Conservation (phyloP, 2,113 vertebrate genomes). For the Cyrtonyx montezumae region DNA sequence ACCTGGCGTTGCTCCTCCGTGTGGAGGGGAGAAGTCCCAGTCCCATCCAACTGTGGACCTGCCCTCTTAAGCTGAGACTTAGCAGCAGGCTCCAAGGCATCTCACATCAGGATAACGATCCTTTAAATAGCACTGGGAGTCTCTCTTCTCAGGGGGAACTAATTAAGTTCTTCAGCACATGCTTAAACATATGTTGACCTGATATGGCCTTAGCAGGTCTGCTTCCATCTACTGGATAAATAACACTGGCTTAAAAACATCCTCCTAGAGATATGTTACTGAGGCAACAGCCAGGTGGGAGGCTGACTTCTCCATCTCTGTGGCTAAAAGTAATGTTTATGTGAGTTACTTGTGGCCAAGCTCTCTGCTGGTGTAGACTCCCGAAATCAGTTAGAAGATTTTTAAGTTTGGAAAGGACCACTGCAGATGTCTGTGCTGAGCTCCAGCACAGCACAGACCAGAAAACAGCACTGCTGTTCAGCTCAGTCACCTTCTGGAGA, state of each 20-base stretch:
- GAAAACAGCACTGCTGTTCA: no score
- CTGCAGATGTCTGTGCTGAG: no score
- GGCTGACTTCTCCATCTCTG: neutral
- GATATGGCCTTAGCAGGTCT: conserved; percentile 1
- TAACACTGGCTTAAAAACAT: conserved; percentile 18
- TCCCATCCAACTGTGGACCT: neutral
- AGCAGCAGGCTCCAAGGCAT: conserved; percentile 19
- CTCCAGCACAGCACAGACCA: no score
- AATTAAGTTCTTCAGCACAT: conserved; percentile 54
- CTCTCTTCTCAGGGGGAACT: conserved; percentile 49
- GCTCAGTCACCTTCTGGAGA: no score
- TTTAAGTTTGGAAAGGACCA: no score
- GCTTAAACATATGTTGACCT: conserved; percentile 66
- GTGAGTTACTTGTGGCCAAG: neutral
- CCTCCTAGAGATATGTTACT: conserved; percentile 30
- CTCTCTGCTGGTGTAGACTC: conserved; percentile 5
- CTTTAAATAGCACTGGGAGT: conserved; percentile 43
- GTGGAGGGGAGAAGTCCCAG: neutral
- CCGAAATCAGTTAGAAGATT: no score
- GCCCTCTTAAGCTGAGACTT: neutral
- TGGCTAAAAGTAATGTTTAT: neutral
- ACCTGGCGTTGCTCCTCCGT: conserved; percentile 10
- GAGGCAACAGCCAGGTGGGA: conserved; percentile 50
- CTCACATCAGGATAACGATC: conserved; percentile 1
- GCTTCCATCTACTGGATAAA: conserved; percentile 41